Conservation (phyloP, 2,797 vertebrate species). For the Neosilurus hyrtlii region DNA sequence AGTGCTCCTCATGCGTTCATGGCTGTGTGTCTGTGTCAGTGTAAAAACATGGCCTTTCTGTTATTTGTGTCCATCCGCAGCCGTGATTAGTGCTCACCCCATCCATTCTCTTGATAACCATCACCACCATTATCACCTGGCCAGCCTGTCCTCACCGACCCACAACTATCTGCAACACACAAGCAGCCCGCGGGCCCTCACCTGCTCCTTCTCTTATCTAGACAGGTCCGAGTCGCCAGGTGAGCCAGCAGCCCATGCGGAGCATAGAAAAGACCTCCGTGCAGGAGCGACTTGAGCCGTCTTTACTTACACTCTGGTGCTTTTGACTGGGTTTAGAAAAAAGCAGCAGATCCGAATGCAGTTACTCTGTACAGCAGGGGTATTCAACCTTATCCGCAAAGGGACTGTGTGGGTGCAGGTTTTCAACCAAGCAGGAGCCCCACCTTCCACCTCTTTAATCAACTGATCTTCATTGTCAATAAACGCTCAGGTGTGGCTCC, state of each 20-base stretch:
- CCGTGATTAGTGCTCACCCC: slow-evolving; percentile 99
- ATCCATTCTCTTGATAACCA: slow-evolving; percentile 99
- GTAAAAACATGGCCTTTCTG: slow-evolving; percentile 56
- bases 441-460: no score
- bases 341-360: background rate
- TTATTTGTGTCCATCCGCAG: slow-evolving; percentile 87
- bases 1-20: slow-evolving; percentile 34
- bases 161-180: slow-evolving; percentile 92
- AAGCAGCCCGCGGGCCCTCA: slow-evolving; percentile 79
- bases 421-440: no score
- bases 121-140: slow-evolving; percentile 99
- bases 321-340: background rate
- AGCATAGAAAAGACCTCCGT: background rate
- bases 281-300: background rate
- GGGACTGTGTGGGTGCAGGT: no score
- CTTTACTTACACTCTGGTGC: background rate
- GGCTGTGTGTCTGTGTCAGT: slow-evolving; percentile 6
- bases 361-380: background rate
- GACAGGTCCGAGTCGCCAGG: slow-evolving; percentile 96
- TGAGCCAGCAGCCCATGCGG: slow-evolving; percentile 72
- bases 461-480: no score
- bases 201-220: slow-evolving; percentile 88
- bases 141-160: slow-evolving; percentile 91
- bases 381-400: no score
- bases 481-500: no score